Conservation (phyloP, 2,888 invertebrate species). For the Lutraria lutraria region DNA sequence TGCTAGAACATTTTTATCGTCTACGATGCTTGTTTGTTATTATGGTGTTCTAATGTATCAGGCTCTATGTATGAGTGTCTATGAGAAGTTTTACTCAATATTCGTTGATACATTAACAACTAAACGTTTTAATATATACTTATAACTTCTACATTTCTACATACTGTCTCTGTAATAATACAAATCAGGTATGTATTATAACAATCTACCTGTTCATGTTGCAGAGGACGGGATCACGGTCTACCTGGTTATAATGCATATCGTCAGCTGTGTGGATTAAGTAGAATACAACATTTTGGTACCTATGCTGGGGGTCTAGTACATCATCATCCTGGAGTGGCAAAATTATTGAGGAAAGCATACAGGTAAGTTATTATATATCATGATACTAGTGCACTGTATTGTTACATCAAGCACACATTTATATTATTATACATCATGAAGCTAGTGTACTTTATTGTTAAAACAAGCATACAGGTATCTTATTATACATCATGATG, state of each 20-base stretch:
- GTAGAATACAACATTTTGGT: constrained; percentile 45
- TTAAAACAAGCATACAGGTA: constrained; percentile 55
- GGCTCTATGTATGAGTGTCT: too few relatives aligned
- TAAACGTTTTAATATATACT: neutral
- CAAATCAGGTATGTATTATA: neutral
- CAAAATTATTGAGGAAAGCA: constrained; percentile 28
- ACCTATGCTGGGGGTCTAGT: constrained; percentile 51
- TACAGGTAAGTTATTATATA: constrained; percentile 53
- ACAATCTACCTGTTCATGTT: neutral
- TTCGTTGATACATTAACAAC: neutral
- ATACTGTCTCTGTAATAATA: neutral
- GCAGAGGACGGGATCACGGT: constrained; percentile 94
- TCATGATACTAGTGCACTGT: neutral
- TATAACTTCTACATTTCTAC: too few relatives aligned
- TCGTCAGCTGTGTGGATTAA: constrained; percentile 86
- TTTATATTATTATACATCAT: constrained; percentile 21
- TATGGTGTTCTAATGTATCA: neutral
- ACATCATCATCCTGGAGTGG: constrained; percentile 52
- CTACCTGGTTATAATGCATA: constrained; percentile 93
- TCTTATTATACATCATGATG: neutral
- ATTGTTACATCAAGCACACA: too few relatives aligned
- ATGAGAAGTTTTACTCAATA: too few relatives aligned
- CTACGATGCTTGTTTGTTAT: too few relatives aligned
- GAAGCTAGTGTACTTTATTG: too few relatives aligned
- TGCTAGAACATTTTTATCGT: too few relatives aligned